These are phyloP conservation scores for Apogon talboti DNA, from an alignment of 2,797 vertebrate genomes.

Conservation along the genomic window DNA sequence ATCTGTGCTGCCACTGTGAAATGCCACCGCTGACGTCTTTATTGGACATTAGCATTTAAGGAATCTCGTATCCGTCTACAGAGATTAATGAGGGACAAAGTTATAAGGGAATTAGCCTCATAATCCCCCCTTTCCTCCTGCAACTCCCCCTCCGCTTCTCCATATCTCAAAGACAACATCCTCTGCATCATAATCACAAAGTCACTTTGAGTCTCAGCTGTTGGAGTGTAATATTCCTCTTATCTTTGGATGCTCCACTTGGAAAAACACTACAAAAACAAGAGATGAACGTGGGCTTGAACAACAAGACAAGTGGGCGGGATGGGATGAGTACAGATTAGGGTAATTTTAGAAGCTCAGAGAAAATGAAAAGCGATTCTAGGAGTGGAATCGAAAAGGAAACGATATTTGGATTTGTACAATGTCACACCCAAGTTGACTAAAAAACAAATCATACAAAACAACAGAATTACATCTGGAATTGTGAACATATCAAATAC, in stretches of 20 bases:
- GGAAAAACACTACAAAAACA: constrained; percentile 2
- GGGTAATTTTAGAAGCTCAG: constrained; percentile 61
- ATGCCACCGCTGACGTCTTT: constrained; percentile 70
- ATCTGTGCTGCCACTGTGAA: constrained; percentile 51
- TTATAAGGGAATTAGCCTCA: constrained; percentile 61
- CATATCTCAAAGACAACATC: constrained; percentile 73
- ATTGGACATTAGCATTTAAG: constrained; percentile 69
- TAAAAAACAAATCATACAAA: constrained; percentile 49
- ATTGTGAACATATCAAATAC: constrained; percentile 46
- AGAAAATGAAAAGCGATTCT: constrained; percentile 11
- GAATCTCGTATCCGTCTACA: constrained; percentile 54
- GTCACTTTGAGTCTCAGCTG: constrained; percentile 30
- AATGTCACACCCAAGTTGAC: constrained; percentile 39
- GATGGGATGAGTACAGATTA: constrained; percentile 53
- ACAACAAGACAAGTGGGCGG: constrained; percentile 46
- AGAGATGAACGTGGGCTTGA: constrained; percentile 23
- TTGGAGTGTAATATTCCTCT: constrained; percentile 42
- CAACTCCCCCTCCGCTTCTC: constrained; percentile 16
- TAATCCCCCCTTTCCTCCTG: constrained; percentile 52
- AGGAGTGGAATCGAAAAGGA: constrained; percentile 53
- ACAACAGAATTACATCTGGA: constrained; percentile 64
- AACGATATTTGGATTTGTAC: constrained; percentile 55
- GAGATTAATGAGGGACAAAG: constrained; percentile 68
- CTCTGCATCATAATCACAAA: constrained; percentile 59
- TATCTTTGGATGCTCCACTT: constrained; percentile 22